A percentile compares a stretch with the other conserved stretches of the same genome.
Conservation (phyloP, 2,113 vertebrate species). For the Clinocottus analis region DNA sequence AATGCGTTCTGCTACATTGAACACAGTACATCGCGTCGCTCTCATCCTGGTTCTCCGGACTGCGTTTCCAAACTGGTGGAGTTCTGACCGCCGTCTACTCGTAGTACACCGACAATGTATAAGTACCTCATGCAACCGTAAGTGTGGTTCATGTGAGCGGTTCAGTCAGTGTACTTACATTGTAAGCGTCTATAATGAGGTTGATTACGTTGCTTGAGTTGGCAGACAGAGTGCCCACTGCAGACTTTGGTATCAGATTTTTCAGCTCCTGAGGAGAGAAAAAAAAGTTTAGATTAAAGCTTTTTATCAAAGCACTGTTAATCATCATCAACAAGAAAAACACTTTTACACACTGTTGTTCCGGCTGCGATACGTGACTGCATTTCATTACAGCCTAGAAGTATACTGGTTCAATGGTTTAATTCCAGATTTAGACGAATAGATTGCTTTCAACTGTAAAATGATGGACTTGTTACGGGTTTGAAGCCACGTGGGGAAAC, state of each 20-base stretch:
- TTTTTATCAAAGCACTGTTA: background rate
- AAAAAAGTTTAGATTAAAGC: background rate
- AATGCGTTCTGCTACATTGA: background rate
- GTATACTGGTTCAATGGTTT: background rate
- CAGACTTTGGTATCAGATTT: conserved; percentile 97
- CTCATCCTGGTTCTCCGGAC: background rate
- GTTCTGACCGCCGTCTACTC: background rate
- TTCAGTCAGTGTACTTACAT: conserved; percentile 86
- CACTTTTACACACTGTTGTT: background rate
- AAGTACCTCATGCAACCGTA: background rate
- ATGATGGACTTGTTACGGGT: background rate
- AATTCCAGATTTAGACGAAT: background rate
- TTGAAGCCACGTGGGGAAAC: conserved; percentile 14
- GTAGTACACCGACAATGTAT: background rate
- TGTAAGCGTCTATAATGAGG: conserved; percentile 97
- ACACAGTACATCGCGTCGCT: background rate
- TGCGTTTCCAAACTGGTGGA: background rate
- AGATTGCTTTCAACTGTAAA: background rate
- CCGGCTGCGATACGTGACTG: background rate
- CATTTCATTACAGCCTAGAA: background rate
- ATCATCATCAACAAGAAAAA: conserved; percentile 5
- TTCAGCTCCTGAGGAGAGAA: conserved; percentile 88
- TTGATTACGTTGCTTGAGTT: conserved; percentile 99
- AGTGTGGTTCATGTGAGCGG: background rate
- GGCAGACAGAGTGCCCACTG: conserved; percentile 94